Evolutionary conservation across 2,888 invertebrate species (phyloP).

Genomic region (Ornithoptera priamus): DNA sequence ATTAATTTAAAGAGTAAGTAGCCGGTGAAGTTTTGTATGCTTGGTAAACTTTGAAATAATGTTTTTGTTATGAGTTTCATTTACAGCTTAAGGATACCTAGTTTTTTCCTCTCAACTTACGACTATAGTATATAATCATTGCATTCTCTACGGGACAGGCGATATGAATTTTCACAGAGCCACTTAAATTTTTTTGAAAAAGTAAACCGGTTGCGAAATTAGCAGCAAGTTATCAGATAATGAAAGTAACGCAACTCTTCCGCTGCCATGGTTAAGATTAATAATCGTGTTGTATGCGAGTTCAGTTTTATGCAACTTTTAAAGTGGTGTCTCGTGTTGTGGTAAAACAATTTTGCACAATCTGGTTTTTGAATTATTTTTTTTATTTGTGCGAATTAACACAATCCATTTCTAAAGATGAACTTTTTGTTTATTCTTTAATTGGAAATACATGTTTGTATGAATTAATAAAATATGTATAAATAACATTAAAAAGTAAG

Average conservation of each 20-base stretch:
- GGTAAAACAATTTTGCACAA: conserved; percentile 18
- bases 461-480: too few relatives aligned
- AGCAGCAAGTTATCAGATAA: conserved; percentile 20
- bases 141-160: background rate
- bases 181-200: background rate
- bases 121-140: background rate
- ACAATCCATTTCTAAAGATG: background rate
- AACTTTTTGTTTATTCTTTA: background rate
- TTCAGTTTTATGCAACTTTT: conserved; percentile 21
- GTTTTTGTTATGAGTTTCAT: background rate
- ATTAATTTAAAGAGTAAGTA: too few relatives aligned
- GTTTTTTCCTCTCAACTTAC: background rate
- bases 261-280: conserved; percentile 25
- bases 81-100: background rate
- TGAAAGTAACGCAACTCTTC: conserved; percentile 25
- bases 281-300: conserved; percentile 22
- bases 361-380: background rate
- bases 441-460: too few relatives aligned
- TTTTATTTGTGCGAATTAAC: background rate
- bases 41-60: background rate
- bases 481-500: too few relatives aligned
- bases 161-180: background rate
- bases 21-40: too few relatives aligned
- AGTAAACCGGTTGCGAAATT: conserved; percentile 22
- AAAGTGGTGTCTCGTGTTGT: conserved; percentile 17